Percentiles rank a stretch among this genome's conserved stretches.
These are phyloP conservation scores for Aphidius gifuensis DNA, from an alignment of 1,140 invertebrate genomes.

Conservation along the genomic window DNA sequence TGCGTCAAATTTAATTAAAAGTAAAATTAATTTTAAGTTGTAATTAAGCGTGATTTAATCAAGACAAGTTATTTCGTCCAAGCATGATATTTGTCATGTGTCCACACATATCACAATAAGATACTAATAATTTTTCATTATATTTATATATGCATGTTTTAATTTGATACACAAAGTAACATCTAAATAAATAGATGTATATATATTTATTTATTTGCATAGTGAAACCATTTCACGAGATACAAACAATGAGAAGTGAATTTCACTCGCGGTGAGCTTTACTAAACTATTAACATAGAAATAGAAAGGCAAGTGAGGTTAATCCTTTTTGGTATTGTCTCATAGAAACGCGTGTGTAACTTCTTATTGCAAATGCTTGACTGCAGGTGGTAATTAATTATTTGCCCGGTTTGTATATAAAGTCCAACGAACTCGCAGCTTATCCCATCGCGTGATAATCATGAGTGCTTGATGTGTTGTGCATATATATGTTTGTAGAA, in stretches of 20 bases:
- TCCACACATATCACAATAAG: background rate
- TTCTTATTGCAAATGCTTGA: constrained; percentile 11
- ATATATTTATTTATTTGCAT: too few relatives aligned
- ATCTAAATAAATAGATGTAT: too few relatives aligned
- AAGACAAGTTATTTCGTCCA: background rate
- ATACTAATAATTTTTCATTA: too few relatives aligned
- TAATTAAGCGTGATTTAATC: background rate
- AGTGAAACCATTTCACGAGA: background rate
- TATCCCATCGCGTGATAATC: constrained; percentile 28
- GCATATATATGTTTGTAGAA: background rate
- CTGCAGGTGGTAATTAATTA: constrained; percentile 24
- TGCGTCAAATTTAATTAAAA: constrained; percentile 3
- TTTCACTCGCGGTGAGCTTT: too few relatives aligned
- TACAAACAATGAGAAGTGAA: background rate
- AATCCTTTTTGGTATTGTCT: constrained; percentile 14
- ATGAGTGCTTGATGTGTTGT: constrained; percentile 1
- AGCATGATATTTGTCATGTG: constrained; percentile 8
- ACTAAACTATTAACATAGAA: constrained; percentile 16
- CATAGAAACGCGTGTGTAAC: constrained; percentile 9
- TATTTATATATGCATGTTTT: too few relatives aligned
- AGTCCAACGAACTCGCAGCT: constrained; percentile 26
- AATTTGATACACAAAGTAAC: too few relatives aligned
- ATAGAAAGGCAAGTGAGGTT: constrained; percentile 7
- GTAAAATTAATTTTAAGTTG: constrained; percentile 8
- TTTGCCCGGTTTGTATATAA: constrained; percentile 10